Conservation (phyloP, 1,140 invertebrate genomes). For the Drosophila triauraria region DNA sequence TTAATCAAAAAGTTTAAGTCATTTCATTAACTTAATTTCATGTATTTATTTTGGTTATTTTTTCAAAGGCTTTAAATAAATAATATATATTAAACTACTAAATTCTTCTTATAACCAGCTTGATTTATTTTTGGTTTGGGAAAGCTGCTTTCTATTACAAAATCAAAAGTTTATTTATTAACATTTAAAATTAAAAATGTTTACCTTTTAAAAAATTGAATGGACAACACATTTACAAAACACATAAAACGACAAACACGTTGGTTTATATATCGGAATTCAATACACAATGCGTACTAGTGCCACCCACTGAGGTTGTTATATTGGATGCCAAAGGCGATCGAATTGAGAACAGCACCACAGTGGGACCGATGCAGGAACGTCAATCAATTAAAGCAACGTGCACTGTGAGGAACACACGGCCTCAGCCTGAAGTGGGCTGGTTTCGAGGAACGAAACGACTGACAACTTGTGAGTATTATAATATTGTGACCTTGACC, state of each 20-base stretch:
- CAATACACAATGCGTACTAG: conserved; percentile 53
- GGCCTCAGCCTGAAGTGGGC: conserved; percentile 78
- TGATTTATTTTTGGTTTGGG: conserved; percentile 15
- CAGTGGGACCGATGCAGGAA: conserved; percentile 82
- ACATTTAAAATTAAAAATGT: conserved; percentile 62
- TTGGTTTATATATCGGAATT: conserved; percentile 16
- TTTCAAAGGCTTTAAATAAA: not conserved
- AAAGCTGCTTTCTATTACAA: not conserved
- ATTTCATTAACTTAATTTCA: too few species aligned
- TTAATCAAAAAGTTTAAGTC: too few species aligned
- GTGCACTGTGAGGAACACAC: conserved; percentile 77
- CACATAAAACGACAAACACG: conserved; percentile 35
- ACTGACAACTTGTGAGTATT: conserved; percentile 80
- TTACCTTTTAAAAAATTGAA: conserved; percentile 57
- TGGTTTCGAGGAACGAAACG: conserved; percentile 79
- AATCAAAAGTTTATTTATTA: conserved; percentile 50
- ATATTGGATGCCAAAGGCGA: conserved; percentile 83
- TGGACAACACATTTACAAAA: conserved; percentile 32
- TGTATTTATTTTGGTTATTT: not conserved
- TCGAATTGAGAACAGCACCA: conserved; percentile 75
- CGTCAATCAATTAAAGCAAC: conserved; percentile 72
- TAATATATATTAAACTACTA: not conserved
- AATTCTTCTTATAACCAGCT: not conserved
- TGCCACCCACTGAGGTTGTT: conserved; percentile 82
- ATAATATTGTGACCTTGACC: not conserved